Conservation (phyloP, 1,140 invertebrate species). For the Saccostrea echinata region DNA sequence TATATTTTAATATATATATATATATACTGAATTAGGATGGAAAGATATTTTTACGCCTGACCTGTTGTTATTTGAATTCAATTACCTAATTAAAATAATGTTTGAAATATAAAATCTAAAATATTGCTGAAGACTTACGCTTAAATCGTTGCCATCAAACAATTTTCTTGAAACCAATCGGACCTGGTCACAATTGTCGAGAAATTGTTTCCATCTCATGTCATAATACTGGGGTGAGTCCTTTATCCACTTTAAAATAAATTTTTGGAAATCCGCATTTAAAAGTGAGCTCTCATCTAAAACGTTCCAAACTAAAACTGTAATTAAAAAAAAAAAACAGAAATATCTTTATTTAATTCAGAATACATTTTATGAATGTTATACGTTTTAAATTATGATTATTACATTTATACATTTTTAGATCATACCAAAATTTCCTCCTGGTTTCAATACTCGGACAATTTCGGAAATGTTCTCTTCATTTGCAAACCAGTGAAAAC, state of each 20-base stretch:
- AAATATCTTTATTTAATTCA: no score
- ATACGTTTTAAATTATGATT: not conserved
- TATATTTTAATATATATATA: no score
- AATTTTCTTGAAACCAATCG: not conserved
- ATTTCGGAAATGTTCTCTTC: conserved; percentile 42
- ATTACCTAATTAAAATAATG: no score
- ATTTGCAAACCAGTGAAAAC: conserved; percentile 60
- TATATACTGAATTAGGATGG: no score
- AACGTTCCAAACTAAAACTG: not conserved
- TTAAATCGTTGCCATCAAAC: not conserved
- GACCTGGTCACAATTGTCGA: not conserved
- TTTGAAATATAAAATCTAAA: not conserved
- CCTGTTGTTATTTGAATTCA: no score
- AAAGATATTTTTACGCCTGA: no score
- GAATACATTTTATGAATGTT: not conserved
- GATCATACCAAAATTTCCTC: conserved; percentile 49
- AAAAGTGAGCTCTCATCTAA: not conserved
- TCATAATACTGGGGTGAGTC: not conserved
- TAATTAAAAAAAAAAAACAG: not conserved
- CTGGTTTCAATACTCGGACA: conserved; percentile 47
- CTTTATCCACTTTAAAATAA: not conserved
- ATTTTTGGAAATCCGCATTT: not conserved
- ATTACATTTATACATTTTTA: not conserved
- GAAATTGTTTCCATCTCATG: not conserved
- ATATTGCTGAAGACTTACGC: not conserved